These are phyloP conservation scores for Paedocypris micromegethes DNA, from an alignment of 2,797 vertebrate species.

Conservation along the genomic window DNA sequence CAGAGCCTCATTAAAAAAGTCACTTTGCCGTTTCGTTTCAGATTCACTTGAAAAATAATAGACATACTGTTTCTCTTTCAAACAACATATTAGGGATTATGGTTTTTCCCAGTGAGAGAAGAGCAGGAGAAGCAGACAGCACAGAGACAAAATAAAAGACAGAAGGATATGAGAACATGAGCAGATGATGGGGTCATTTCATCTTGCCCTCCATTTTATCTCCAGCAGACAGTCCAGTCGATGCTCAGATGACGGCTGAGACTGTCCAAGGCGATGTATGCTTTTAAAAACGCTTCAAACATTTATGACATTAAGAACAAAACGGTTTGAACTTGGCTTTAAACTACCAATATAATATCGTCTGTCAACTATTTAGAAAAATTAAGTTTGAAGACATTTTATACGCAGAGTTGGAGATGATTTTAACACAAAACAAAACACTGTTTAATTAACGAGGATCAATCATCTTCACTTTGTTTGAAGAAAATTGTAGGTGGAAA, in stretches of 20 bases:
- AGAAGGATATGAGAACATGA: constrained; percentile 19
- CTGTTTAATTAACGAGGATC: no score
- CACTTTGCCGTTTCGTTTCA: background rate
- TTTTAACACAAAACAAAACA: no score
- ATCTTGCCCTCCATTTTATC: constrained; percentile 32
- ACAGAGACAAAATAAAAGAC: constrained; percentile 17
- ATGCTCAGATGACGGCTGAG: constrained; percentile 25
- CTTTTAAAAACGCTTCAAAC: no score
- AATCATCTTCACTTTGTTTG: no score
- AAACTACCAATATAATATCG: no score
- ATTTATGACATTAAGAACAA: no score
- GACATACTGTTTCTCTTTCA: constrained; percentile 35
- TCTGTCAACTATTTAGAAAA: no score
- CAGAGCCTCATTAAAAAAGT: background rate
- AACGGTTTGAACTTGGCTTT: no score
- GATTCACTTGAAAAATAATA: constrained; percentile 29
- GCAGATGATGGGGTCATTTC: constrained; percentile 39
- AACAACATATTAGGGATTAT: constrained; percentile 31
- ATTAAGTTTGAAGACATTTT: no score
- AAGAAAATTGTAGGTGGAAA: no score
- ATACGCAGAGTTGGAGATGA: no score
- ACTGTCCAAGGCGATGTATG: background rate
- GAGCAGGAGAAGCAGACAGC: constrained; percentile 5
- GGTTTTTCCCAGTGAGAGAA: constrained; percentile 10
- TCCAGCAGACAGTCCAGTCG: constrained; percentile 19